phyloP scores from a whole-genome alignment of 2,113 vertebrate species.

The Brachionichthys hirsutus region DNA sequence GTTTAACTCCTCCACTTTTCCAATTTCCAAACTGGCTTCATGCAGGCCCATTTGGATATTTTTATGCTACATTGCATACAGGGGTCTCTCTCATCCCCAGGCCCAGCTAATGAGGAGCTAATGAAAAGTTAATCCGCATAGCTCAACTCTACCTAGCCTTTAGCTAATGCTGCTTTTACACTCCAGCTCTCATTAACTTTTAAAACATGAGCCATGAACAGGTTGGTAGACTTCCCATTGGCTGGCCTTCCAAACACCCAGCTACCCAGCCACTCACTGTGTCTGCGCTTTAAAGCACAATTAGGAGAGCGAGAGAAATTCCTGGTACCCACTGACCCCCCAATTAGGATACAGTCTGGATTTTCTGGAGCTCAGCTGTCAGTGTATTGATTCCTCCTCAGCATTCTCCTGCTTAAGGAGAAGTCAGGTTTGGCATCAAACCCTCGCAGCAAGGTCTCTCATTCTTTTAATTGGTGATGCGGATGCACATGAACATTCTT shows the following conservation, averaged over 20 bases:
- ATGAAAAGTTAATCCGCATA: constrained; percentile 81
- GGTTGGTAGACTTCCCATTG: constrained; percentile 71
- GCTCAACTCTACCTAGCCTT: constrained; percentile 75
- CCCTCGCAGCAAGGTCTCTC: constrained; percentile 12
- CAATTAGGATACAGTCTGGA: constrained; percentile 74
- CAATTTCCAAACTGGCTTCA: constrained; percentile 53
- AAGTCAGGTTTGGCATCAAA: constrained; percentile 30
- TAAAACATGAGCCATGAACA: constrained; percentile 78
- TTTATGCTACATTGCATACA: constrained; percentile 73
- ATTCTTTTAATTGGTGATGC: constrained; percentile 23
- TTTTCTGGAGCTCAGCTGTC: constrained; percentile 71
- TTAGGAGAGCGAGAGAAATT: constrained; percentile 61
- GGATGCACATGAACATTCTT: constrained; percentile 20
- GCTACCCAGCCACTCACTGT: constrained; percentile 52
- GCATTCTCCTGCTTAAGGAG: constrained; percentile 37
- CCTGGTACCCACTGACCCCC: constrained; percentile 48
- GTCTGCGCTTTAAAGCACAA: constrained; percentile 70
- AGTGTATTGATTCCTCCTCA: constrained; percentile 68
- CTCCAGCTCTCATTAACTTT: constrained; percentile 80
- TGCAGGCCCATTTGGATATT: constrained; percentile 62
- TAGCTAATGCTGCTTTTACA: constrained; percentile 80
- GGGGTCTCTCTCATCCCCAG: constrained; percentile 74
- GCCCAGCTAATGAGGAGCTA: constrained; percentile 78
- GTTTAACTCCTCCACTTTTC: constrained; percentile 47
- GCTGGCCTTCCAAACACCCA: constrained; percentile 57